Evolutionary conservation across 2,797 vertebrate species (phyloP), one percentile per base, ranked within the genome.

Genomic region (Diglossa cyanea): DNA sequence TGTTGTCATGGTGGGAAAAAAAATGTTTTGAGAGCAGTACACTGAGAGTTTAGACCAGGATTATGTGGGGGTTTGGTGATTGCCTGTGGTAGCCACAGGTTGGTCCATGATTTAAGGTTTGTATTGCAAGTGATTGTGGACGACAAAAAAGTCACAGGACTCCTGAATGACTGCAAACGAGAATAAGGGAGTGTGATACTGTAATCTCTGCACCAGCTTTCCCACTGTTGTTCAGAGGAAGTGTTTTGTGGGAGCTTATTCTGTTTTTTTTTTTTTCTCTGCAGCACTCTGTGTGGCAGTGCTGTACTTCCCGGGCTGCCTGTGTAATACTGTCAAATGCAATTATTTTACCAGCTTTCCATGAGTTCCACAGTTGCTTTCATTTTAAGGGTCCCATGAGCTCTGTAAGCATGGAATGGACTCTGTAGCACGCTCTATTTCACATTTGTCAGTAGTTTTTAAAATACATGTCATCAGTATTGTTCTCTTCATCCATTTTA

Each of bases 151-250:
- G 21, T 42, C 67, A 62, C 44, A 50, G 17, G 25, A 62, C 23
- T 75, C 42, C 55, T 68, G 54, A 53, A n/a, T 8, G 25, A 67
- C 62, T 54, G 25, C 28, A 21, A 70, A 88, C 37, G 50, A 58
- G 47, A 57, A 35, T 33, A 39, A 45, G 25, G 54, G 51, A 48
- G 33, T 60, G 70, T 73, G 74, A 89, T 82, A 42, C 88, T 91
- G 77, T 71, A 91, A 93, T 71, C 40, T 94, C 93, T 84, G 86
- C 83, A 91, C 91, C 74, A 94, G 19, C 10, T 55, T 90, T 90
- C 20, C 18, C 26, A 37, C 25, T 87, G 31, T 39, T 68, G 14
- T 67, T 86, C 66, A 84, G 33, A 60, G 19, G 11, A 93, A 28
- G 19, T 45, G 25, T 55, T 96, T 80, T 61, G 9, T 57, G 53